Percentiles rank a stretch among this genome's conserved stretches.
Conservation (phyloP, 2,113 vertebrate genomes). For the Etia nguti region DNA sequence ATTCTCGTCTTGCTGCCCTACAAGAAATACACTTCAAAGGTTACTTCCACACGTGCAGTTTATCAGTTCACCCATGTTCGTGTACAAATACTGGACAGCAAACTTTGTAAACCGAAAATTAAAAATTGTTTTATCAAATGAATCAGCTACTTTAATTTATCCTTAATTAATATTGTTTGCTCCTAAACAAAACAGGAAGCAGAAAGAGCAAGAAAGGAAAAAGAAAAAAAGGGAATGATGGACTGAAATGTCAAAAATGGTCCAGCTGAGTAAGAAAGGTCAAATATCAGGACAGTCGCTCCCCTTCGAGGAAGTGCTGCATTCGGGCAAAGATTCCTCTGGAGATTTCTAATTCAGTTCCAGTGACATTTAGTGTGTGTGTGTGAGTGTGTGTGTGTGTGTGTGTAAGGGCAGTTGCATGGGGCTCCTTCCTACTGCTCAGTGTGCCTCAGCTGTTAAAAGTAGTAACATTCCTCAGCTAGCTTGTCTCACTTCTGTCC, state of each 20-base stretch:
- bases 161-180: neutral
- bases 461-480: neutral
- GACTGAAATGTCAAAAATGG: neutral
- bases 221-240: neutral
- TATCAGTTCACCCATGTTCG: neutral
- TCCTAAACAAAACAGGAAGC: neutral
- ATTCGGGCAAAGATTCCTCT: neutral
- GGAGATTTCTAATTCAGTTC: neutral
- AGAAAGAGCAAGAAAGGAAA: neutral
- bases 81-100: neutral
- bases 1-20: accelerated
- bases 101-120: neutral
- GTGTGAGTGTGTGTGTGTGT: neutral
- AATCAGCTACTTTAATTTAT: neutral
- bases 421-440: neutral
- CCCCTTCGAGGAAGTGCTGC: neutral
- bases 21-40: neutral
- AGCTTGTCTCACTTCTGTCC: neutral
- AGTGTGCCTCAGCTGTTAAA: neutral
- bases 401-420: neutral
- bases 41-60: neutral
- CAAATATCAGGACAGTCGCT: neutral
- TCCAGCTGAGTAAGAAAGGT: neutral
- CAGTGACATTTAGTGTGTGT: neutral
- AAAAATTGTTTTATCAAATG: neutral